A percentile compares a stretch with the other conserved stretches of the same genome.
Evolutionary conservation across 2,888 invertebrate genomes (phyloP).

Genomic region (Ischnura elegans): DNA sequence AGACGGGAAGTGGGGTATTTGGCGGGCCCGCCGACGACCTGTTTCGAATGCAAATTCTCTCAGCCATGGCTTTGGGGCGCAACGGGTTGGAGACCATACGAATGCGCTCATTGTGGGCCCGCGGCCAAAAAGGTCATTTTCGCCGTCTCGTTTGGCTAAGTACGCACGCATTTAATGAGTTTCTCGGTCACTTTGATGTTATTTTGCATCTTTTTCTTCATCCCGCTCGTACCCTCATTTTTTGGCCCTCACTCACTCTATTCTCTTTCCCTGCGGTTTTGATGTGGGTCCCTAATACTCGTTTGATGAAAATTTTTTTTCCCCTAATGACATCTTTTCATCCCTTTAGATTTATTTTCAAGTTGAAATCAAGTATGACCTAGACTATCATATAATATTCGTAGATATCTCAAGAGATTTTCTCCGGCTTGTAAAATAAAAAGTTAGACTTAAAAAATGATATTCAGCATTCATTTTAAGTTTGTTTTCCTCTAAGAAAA

Average conservation of each 20-base stretch:
- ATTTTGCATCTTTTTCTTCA: not conserved
- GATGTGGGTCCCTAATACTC: not conserved
- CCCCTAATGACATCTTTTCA: not conserved
- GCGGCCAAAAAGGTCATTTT: not conserved
- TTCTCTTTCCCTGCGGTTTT: not conserved
- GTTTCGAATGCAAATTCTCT: not conserved
- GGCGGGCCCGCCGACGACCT: not conserved
- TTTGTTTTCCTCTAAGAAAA: too few relatives aligned
- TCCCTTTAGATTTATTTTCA: not conserved
- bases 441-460: too few relatives aligned
- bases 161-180: not conserved
- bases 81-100: not conserved
- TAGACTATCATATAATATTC: not conserved
- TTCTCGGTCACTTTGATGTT: not conserved
- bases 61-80: not conserved
- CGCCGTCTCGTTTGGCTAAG: not conserved
- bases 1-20: not conserved
- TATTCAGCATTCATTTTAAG: too few relatives aligned
- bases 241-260: not conserved
- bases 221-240: not conserved
- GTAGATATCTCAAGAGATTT: not conserved
- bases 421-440: not conserved
- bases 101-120: not conserved
- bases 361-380: not conserved
- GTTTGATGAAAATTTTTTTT: not conserved